phyloP scores from a whole-genome alignment of 2,888 invertebrate species.

The Sinentomon sp. region DNA sequence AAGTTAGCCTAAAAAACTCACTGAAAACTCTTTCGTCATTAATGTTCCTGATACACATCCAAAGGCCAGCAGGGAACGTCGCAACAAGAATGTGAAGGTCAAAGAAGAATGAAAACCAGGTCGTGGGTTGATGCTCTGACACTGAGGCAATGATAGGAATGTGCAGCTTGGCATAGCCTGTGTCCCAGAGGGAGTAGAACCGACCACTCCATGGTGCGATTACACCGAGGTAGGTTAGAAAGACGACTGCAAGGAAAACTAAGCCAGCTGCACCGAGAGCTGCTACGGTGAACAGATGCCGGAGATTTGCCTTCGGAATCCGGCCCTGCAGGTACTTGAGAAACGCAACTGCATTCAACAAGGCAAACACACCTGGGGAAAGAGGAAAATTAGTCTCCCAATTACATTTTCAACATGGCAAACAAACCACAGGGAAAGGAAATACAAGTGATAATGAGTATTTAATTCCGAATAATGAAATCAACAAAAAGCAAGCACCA shows the following conservation, averaged over 20 bases:
- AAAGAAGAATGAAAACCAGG: constrained; percentile 98
- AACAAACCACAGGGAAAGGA: no score
- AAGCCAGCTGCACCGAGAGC: constrained; percentile 42
- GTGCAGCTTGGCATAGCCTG: constrained; percentile 96
- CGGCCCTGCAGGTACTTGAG: constrained; percentile 65
- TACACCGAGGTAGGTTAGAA: constrained; percentile 73
- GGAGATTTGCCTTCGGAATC: constrained; percentile 66
- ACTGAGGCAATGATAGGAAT: constrained; percentile 85
- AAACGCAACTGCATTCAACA: constrained; percentile 62
- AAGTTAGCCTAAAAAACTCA: constrained; percentile 24
- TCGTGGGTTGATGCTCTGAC: constrained; percentile 97
- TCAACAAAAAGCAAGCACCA: no score
- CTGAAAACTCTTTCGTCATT: constrained; percentile 95
- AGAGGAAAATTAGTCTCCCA: constrained; percentile 8
- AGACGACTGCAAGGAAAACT: constrained; percentile 58
- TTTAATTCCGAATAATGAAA: no score
- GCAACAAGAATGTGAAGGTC: constrained; percentile 88
- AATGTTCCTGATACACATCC: constrained; percentile 92
- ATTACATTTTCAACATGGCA: no score
- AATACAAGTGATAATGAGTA: no score
- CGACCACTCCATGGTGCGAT: constrained; percentile 87
- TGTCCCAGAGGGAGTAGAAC: constrained; percentile 97
- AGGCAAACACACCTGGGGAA: constrained; percentile 63
- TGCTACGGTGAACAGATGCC: constrained; percentile 52
- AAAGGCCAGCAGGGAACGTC: constrained; percentile 90